Conservation (phyloP, 1,140 invertebrate genomes). For the Sycophaga agraensis region DNA sequence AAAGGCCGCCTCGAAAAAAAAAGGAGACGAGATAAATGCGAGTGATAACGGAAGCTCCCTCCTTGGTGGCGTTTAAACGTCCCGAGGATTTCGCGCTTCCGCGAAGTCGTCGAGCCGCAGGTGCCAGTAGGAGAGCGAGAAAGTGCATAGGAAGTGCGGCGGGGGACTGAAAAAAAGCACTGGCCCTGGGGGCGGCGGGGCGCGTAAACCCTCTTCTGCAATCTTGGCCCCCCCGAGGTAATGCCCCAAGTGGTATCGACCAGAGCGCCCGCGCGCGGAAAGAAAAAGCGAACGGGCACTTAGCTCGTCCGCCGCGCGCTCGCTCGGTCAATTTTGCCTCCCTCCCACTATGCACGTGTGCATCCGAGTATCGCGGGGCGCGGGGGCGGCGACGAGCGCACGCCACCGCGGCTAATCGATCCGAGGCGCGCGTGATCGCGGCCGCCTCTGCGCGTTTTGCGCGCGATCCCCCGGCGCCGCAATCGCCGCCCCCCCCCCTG, state of each 20-base stretch:
- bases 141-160: not conserved
- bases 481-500: not conserved
- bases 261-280: conserved; percentile 22
- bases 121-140: too few species aligned
- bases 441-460: conserved; percentile 16
- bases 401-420: conserved; percentile 16
- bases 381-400: not conserved
- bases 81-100: conserved; percentile 35
- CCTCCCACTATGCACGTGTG: not conserved
- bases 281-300: conserved; percentile 25
- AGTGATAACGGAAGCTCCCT: conserved; percentile 24
- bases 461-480: not conserved
- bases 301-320: conserved; percentile 2
- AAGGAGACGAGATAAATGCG: conserved; percentile 22
- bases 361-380: too few species aligned
- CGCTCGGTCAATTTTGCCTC: conserved; percentile 18
- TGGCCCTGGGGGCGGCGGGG: conserved; percentile 26
- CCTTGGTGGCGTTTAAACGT: conserved; percentile 5
- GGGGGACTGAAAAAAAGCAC: not conserved
- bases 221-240: conserved; percentile 37
- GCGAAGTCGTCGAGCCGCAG: conserved; percentile 35
- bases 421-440: conserved; percentile 12
- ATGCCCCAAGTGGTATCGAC: conserved; percentile 47
- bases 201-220: conserved; percentile 34
- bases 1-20: not conserved